Base-by-base conservation (phyloP, 2,797 vertebrate species). In the Epinephelus awoara region DNA sequence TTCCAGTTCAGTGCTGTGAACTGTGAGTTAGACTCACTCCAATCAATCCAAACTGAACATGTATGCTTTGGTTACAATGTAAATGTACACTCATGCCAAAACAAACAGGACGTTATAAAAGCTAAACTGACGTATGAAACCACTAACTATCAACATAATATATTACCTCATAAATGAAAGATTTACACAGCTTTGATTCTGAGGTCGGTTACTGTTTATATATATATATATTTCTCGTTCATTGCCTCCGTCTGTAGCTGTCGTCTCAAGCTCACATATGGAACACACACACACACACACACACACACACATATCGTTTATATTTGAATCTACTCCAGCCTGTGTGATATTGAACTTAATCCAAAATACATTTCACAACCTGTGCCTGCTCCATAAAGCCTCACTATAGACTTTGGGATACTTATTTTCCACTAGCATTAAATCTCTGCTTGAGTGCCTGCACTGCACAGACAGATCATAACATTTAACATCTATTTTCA, bases 241-340 rank as follows among this genome's bases (percentile, higher is more conserved):
- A 49, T 62, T 64, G n/a, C 58, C 15, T 70, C 56, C 42, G 17
- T 67, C 54, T 72, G 68, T 73, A 29, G 38, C 63, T 80, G 23
- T 72, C 14, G 54, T 54, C 63, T 56, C 23, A 44, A 40, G 23
- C 27, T 65, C 73, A 75, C 80, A 88, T 82, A 23, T 84, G 76
- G 73, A 62, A 49, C 23, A 59, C 57, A 68, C 54, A 38, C 57
- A 61, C 58, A 51, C 54, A 57, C 69, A 44, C 49, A 38, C 62
- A 63, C 70, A 42, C 40, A 75, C 42, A 47, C n/a, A 57, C 21
- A 70, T 11, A 51, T 44, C 5, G 5, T 25, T 46, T 73, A 34
- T 5, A 67, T 61, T 42, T 75, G 46, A 75, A 47, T 83, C 25
- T n/a, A 27, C 6, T 29, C 73, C 77, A 54, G 70, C 18, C 10